phyloP scores from a whole-genome alignment of 2,888 invertebrate species.

The Spilosoma lubricipeda region DNA sequence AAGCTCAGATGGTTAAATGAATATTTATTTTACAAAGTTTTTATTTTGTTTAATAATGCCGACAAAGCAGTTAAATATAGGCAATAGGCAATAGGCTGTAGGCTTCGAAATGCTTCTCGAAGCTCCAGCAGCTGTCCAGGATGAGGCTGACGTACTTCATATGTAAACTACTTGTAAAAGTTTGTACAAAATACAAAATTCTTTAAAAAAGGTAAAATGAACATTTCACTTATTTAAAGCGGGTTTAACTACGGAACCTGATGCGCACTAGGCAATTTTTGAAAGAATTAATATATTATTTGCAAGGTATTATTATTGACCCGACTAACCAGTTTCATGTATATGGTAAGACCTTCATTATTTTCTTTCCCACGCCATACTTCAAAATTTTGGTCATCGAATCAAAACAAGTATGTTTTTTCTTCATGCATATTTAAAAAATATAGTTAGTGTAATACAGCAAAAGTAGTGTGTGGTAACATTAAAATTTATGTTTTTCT shows the following conservation, averaged over 20 bases:
- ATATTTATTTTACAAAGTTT: background rate
- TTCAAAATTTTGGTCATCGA: background rate
- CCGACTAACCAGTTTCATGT: background rate
- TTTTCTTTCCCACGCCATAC: slow-evolving; percentile 1
- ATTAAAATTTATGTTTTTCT: background rate
- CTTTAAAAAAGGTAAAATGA: too few relatives aligned
- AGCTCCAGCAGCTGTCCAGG: too few relatives aligned
- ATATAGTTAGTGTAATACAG: background rate
- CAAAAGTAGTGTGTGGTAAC: background rate
- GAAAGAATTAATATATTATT: background rate
- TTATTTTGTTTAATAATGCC: background rate
- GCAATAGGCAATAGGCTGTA: too few relatives aligned
- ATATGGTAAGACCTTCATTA: background rate
- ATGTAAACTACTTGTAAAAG: too few relatives aligned
- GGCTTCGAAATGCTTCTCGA: too few relatives aligned
- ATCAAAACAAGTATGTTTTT: background rate
- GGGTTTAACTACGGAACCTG: background rate
- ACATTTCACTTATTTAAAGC: too few relatives aligned
- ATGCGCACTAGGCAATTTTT: background rate
- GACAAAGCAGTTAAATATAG: too few relatives aligned
- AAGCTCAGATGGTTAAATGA: background rate
- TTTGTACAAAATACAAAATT: too few relatives aligned
- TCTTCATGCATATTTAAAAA: background rate
- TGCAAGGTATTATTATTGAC: background rate
- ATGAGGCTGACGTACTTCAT: too few relatives aligned